Conservation (phyloP, 2,113 vertebrate species). For the Anarrhichthys ocellatus region DNA sequence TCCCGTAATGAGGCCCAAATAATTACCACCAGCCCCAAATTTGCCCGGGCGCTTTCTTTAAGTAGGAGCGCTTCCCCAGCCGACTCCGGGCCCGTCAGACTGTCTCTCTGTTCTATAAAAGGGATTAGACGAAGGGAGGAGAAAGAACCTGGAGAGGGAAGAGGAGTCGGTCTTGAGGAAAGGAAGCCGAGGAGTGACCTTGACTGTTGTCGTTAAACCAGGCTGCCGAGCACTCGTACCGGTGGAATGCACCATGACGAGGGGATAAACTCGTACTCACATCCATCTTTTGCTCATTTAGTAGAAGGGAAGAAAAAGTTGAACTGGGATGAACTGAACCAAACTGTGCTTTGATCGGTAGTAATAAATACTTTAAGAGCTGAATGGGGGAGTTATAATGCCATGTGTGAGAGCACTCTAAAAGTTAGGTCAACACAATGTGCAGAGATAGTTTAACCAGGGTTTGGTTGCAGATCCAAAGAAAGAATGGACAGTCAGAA, state of each 20-base stretch:
- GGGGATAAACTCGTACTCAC: too few species aligned
- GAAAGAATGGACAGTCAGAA: background rate
- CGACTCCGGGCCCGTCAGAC: constrained; percentile 56
- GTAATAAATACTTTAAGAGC: background rate
- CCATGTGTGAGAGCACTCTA: too few species aligned
- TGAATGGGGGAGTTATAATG: background rate
- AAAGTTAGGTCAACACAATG: too few species aligned
- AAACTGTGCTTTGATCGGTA: constrained; percentile 32
- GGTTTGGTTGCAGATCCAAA: background rate
- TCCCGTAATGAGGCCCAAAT: constrained; percentile 80
- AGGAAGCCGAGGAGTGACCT: constrained; percentile 34
- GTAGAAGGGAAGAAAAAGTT: constrained; percentile 10
- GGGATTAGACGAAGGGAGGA: constrained; percentile 62
- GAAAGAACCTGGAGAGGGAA: constrained; percentile 59
- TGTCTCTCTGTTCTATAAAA: constrained; percentile 75
- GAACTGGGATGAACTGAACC: constrained; percentile 52
- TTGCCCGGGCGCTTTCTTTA: constrained; percentile 72
- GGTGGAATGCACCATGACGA: background rate
- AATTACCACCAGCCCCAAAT: constrained; percentile 78
- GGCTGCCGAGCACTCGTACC: background rate
- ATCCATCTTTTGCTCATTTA: too few species aligned
- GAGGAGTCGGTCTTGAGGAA: constrained; percentile 36
- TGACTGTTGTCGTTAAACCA: constrained; percentile 1
- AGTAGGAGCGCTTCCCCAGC: constrained; percentile 56
- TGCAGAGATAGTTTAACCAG: background rate